Base-by-base conservation (phyloP, 2,888 invertebrate genomes). In the Drosophila engyochracea region DNA sequence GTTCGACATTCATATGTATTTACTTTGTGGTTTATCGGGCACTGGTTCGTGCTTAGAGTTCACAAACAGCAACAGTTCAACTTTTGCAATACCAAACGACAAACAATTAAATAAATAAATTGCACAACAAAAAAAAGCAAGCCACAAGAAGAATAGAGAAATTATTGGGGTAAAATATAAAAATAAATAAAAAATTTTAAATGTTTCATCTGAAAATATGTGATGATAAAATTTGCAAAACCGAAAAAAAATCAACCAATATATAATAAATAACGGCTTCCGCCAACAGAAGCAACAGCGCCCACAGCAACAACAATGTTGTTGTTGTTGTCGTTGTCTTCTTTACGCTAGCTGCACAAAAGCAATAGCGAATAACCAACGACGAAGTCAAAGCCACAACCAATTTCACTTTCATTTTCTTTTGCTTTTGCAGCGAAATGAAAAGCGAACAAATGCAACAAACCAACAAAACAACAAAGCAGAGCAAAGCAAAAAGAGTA, bases 321-420 rank as follows among this genome's bases (percentile, higher is more conserved):
- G 72, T 69, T 73, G 64, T 33, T 73, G 58, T 33, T 75, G 77
- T 70, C 65, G 65, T 69, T 64, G 59, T 69, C 61, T 81, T 81
- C 75, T 85, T 84, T 82, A 88, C 81, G 88, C 88, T 86, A 79
- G 66, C 74, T 88, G 90, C 83, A 90, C 88, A 86, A 85, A 82
- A 82, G 79, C 83, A 80, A 82, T 68, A 65, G 61, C 63, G 76
- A 79, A 69, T 70, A 81, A n/a, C 68, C 74, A 77, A 70, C 69
- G 78, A 16, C 71, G 54, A 70, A 55, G 35, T 28, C 55, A 37
- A 55, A 25, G 25, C 37, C 55, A 25, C 70, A 67, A 80, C 70
- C 79, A 89, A 85, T 91, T 91, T 91, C 91, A 91, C 91, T 90
- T 90, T 90, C 90, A 82, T 90, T 91, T 91, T 86, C 87, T 79